These are phyloP conservation scores for Anolis apletophallus DNA, from an alignment of 2,797 vertebrate genomes.

Conservation along the genomic window DNA sequence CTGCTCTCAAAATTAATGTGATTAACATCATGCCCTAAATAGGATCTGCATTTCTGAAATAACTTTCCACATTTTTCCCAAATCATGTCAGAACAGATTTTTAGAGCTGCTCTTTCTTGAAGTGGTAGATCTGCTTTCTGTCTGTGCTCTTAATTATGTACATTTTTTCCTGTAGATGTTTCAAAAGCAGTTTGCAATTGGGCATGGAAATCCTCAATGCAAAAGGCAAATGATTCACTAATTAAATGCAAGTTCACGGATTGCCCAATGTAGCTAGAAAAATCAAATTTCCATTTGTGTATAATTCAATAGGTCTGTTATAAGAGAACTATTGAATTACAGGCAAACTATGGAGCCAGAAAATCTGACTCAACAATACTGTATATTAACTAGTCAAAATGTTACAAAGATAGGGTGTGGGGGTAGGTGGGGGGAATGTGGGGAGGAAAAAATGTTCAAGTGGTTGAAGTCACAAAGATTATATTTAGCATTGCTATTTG, in stretches of 20 bases:
- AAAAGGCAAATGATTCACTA: neutral
- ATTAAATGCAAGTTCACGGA: neutral
- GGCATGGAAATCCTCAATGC: neutral
- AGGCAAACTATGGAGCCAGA: neutral
- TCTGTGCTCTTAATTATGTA: neutral
- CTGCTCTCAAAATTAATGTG: neutral
- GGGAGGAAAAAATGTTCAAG: neutral
- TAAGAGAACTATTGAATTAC: neutral
- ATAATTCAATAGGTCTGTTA: neutral
- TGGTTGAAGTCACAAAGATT: neutral
- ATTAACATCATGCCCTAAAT: neutral
- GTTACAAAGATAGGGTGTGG: neutral
- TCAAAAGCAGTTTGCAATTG: neutral
- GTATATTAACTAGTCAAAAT: neutral
- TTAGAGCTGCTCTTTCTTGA: neutral
- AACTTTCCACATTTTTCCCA: neutral
- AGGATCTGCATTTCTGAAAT: neutral
- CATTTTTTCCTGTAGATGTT: neutral
- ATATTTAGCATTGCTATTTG: neutral
- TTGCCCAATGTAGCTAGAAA: neutral
- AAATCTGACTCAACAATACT: neutral
- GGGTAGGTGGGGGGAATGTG: too few species aligned
- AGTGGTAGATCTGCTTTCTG: neutral
- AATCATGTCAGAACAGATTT: neutral
- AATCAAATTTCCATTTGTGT: neutral